Base-by-base conservation (phyloP, 1,140 invertebrate genomes). In the Thaumetopoea pityocampa region DNA sequence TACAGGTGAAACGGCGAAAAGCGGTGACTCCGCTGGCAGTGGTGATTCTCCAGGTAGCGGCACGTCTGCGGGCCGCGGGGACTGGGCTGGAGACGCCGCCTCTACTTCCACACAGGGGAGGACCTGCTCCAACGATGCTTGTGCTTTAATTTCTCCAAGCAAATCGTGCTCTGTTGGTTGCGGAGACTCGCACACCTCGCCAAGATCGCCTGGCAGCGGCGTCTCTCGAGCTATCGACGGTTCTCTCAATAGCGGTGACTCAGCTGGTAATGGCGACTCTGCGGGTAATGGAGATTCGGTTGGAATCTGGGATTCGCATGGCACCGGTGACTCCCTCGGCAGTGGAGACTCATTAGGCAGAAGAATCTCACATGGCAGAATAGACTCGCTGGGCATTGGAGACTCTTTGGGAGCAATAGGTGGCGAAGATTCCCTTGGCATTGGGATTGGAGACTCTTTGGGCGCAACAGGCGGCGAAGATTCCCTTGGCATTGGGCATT, bases 321-420 rank as follows among this genome's bases (percentile, higher is more conserved):
- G 48, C 20, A 43, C n/a, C 30, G 38, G 37, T 16, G 44, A 49
- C 23, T 51, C 52, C 11, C 12, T 48, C 2, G 51, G 60, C 24
- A 62, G 33, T 12, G 59, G 56, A 2, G 65, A 60, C 35, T 67
- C 67, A 27, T 47, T 52, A 2, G 57, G 64, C 29, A 71, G 29
- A 4, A 62, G 26, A 2, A 47, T 29, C 2, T 59, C 43, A 9
- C 30, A 23, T 7, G 26, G 37, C n/a, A 47, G 9, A 19, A 46
- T 42, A 7, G 50, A 53, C 20, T 50, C 36, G 23, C 28, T 32
- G 0, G 37, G 56, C 2, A 44, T 6, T 16, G 44, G 40, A 4
- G 53, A 47, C 15, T 56, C 44, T 10, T 2, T 8, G 6, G 22
- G 2, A 18, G 27, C 16, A 41, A 18, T 8, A 22, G n/a, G n/a